Conservation (phyloP, 2,888 invertebrate species). For the Gastrophysa polygoni region DNA sequence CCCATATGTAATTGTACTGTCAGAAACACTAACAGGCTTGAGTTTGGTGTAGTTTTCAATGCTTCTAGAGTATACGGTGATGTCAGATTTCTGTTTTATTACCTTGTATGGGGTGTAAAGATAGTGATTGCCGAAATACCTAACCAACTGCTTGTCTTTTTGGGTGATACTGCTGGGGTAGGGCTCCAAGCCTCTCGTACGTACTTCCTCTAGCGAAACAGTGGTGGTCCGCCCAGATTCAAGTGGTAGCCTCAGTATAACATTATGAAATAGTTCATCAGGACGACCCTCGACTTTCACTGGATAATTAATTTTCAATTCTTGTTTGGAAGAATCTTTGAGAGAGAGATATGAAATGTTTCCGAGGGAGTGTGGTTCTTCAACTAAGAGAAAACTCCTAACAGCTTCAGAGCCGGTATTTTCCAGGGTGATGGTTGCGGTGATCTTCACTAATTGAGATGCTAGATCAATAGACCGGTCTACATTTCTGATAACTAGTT, state of each 20-base stretch:
- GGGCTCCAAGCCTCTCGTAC: slow-evolving; percentile 77
- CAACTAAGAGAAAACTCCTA: slow-evolving; percentile 71
- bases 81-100: slow-evolving; percentile 78
- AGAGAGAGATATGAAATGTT: slow-evolving; percentile 78
- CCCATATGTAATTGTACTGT: slow-evolving; percentile 86
- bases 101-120: slow-evolving; percentile 84
- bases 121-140: slow-evolving; percentile 84
- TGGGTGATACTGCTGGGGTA: slow-evolving; percentile 90
- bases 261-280: slow-evolving; percentile 44
- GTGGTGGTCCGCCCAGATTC: slow-evolving; percentile 65
- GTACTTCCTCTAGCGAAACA: slow-evolving; percentile 73
- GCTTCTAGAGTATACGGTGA: slow-evolving; percentile 71
- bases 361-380: slow-evolving; percentile 68
- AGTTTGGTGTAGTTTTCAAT: slow-evolving; percentile 83
- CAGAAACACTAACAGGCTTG: slow-evolving; percentile 79
- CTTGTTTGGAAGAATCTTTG: slow-evolving; percentile 67
- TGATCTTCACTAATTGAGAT: slow-evolving; percentile 86
- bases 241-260: slow-evolving; percentile 65
- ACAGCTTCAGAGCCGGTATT: slow-evolving; percentile 78
- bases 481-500: slow-evolving; percentile 76
- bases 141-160: slow-evolving; percentile 91
- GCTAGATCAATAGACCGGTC: slow-evolving; percentile 87
- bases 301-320: slow-evolving; percentile 57
- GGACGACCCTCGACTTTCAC: slow-evolving; percentile 62
- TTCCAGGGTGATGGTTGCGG: slow-evolving; percentile 79